Evolutionary conservation across 2,888 invertebrate species (phyloP), one percentile per base, ranked within the genome.

Genomic region (Eutolmus rufibarbis): DNA sequence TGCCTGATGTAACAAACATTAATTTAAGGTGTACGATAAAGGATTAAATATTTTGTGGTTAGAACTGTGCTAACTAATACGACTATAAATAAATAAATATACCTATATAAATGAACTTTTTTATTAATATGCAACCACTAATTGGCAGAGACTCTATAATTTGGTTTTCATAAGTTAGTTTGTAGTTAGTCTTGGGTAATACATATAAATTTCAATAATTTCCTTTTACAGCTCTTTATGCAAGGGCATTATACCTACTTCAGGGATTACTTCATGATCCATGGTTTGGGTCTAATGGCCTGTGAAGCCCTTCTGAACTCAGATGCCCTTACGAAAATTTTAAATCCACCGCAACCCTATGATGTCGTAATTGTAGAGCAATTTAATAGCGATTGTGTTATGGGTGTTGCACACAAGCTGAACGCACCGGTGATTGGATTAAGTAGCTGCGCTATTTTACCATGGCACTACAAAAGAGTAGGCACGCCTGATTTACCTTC

Each of bases 341-440:
- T 93, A 5, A 91, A 91, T 23, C 90, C 90, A 2, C 93, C 93
- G 89, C 91, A 93, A 4, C 94, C 94, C 77, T 96, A 94, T 90
- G 96, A 97, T 91, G 91, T 96, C 0, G 93, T 96, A 8, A 40
- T 97, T 0, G 92, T 95, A 86, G 96, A 97, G 91, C 94, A 94
- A 87, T 96, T 97, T 90, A 96, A 96, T 89, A 94, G 94, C 79
- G 95, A 96, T 90, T 96, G 96, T 90, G 94, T 95, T 91, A 91
- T 96, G 89, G 95, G 95, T 1, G 91, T 97, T 43, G 95, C 94
- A 0, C 93, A 95, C 90, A 94, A 95, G 89, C 93, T 96, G 16
- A 91, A 94, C 66, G 95, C 94, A 0, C 96, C 96, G 0, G 94
- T 94, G 1, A 93, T 96, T 5, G 93, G 93, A 0, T n/a, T 76